These are phyloP conservation scores for Karalla daura DNA, from an alignment of 2,797 vertebrate genomes.

Conservation along the genomic window DNA sequence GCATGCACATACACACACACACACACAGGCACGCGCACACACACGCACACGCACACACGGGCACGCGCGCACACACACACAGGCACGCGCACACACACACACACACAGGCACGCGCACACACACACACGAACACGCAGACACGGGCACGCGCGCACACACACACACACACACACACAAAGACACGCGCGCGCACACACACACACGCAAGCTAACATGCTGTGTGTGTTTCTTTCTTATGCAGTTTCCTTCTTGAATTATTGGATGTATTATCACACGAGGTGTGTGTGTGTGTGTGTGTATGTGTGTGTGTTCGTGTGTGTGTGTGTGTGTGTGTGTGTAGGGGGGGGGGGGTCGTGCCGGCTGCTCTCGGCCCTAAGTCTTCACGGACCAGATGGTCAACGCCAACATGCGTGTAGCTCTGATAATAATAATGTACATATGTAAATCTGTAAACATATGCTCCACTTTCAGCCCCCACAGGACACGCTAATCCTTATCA, in stretches of 20 bases:
- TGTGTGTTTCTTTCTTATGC: conserved; percentile 13
- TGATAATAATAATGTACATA: conserved; percentile 60
- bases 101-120: neutral
- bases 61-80: neutral
- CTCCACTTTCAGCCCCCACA: conserved; percentile 54
- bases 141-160: neutral
- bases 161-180: conserved; percentile 12
- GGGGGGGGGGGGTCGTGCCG: too few relatives aligned
- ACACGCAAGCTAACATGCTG: conserved; percentile 4
- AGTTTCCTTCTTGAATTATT: conserved; percentile 22
- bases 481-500: conserved; percentile 59
- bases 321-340: too few relatives aligned
- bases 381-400: conserved; percentile 63
- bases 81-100: neutral
- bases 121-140: neutral
- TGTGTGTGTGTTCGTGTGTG: too few relatives aligned
- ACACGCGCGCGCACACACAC: neutral
- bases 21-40: neutral
- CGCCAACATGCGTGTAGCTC: conserved; percentile 46
- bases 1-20: neutral
- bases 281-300: too few relatives aligned
- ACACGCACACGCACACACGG: conserved; percentile 1
- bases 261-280: conserved; percentile 18
- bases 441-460: conserved; percentile 75
- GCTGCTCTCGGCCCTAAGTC: conserved; percentile 64